phyloP scores from a whole-genome alignment of 92 coral and sea anemone species.

The Ricordea florida region DNA sequence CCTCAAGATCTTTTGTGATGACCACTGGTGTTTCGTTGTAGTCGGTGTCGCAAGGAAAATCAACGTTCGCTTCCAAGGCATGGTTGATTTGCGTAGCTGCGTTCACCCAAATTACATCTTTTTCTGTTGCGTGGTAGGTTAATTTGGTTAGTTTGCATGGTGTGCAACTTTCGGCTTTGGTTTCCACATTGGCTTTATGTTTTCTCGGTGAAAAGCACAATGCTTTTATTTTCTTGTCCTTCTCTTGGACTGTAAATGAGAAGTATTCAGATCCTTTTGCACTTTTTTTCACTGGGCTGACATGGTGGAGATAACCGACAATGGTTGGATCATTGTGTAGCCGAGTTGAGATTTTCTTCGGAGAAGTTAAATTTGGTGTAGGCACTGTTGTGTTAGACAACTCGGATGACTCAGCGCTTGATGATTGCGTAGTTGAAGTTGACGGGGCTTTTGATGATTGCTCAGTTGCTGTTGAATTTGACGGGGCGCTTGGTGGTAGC shows the following conservation, averaged over 20 bases:
- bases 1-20: conserved; percentile 44
- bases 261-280: conserved; percentile 54
- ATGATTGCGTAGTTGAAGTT: conserved; percentile 7
- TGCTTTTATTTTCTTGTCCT: conserved; percentile 49
- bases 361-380: conserved; percentile 10
- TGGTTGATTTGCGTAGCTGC: conserved; percentile 41
- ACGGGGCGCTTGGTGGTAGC: background rate
- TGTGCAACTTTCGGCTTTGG: conserved; percentile 53
- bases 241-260: conserved; percentile 57
- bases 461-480: background rate
- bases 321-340: conserved; percentile 20
- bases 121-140: conserved; percentile 35
- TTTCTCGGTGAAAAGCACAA: conserved; percentile 55
- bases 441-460: background rate
- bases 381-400: background rate
- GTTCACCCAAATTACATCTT: conserved; percentile 57
- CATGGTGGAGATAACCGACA: conserved; percentile 55
- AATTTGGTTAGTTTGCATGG: conserved; percentile 53
- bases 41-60: conserved; percentile 9
- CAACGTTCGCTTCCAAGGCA: conserved; percentile 32
- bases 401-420: background rate
- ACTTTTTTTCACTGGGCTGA: conserved; percentile 38
- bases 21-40: conserved; percentile 10
- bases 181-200: conserved; percentile 52
- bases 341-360: background rate